Evolutionary conservation across 2,888 invertebrate genomes (phyloP), one percentile per base, ranked within the genome.

Genomic region (Perithous albicinctus): DNA sequence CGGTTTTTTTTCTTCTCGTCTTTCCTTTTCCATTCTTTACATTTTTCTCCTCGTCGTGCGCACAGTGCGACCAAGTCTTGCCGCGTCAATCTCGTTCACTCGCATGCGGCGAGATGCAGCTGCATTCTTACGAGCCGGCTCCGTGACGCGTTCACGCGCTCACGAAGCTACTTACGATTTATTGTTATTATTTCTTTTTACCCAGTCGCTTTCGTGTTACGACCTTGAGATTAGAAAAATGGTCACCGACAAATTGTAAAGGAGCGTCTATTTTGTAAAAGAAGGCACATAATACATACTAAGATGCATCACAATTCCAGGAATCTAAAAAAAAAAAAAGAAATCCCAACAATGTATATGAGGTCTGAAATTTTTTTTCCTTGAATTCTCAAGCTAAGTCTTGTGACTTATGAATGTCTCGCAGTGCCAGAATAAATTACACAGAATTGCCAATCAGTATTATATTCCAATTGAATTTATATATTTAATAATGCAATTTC

Each of bases 171-270:
- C 23, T 23, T 51, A 15, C 12, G 6, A 15, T 56, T 56, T 56
- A 29, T 15, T 29, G 15, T 56, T n/a, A n/a, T n/a, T n/a, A n/a
- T n/a, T n/a, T n/a, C n/a, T 56, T 12, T 54, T 54, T 5, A 5
- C 3, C 54, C 54, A 4, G 26, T 29, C 12, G 26, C n/a, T 29
- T 29, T n/a, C 5, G 29, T 12, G 54, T n/a, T 29, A n/a, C 54
- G 54, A 29, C 54, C 54, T 56, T 56, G 54, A 56, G n/a, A 29
- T 15, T 29, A 26, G n/a, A 8, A n/a, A n/a, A n/a, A 29, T 26
- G 26, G 29, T 56, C n/a, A 26, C n/a, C n/a, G 29, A 6, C 15
- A 26, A 1, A 6, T 7, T 8, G 23, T 29, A 10, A 1, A 10
- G 8, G 20, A 2, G 12, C n/a, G 8, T 0, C 12, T 2, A 12